phyloP scores from a whole-genome alignment of 2,888 invertebrate species.

The Drosophila rubida region DNA sequence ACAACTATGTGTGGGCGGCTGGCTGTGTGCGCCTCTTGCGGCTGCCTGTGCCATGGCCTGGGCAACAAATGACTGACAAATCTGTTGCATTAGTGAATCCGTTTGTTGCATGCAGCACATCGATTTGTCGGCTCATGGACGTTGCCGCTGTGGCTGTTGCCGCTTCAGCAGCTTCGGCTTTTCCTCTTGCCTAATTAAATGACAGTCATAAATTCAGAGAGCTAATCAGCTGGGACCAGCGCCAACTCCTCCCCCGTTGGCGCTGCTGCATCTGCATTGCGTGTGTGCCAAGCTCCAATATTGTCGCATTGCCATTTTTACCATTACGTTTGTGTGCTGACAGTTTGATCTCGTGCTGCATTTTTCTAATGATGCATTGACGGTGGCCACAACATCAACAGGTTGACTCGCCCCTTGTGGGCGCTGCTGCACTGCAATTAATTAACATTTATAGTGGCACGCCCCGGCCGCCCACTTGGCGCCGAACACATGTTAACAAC shows the following conservation, averaged over 20 bases:
- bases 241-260: not conserved
- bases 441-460: constrained; percentile 47
- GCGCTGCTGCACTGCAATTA: constrained; percentile 52
- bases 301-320: constrained; percentile 7
- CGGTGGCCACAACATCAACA: constrained; percentile 61
- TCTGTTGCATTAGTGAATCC: constrained; percentile 68
- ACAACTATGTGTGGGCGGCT: constrained; percentile 15
- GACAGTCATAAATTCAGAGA: constrained; percentile 69
- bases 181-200: constrained; percentile 71
- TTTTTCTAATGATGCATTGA: constrained; percentile 19
- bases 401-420: constrained; percentile 43
- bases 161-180: constrained; percentile 16
- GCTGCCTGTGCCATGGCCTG: constrained; percentile 23
- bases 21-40: constrained; percentile 19
- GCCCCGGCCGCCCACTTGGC: constrained; percentile 15
- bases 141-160: not conserved
- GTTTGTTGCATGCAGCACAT: constrained; percentile 54
- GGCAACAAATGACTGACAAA: constrained; percentile 68
- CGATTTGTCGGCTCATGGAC: constrained; percentile 45
- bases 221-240: constrained; percentile 46
- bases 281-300: constrained; percentile 12
- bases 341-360: constrained; percentile 25
- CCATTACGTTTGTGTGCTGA: constrained; percentile 14
- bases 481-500: constrained; percentile 46
- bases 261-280: constrained; percentile 32